These are phyloP conservation scores for Drosophila falleni DNA, from an alignment of 2,888 invertebrate species.

Conservation along the genomic window DNA sequence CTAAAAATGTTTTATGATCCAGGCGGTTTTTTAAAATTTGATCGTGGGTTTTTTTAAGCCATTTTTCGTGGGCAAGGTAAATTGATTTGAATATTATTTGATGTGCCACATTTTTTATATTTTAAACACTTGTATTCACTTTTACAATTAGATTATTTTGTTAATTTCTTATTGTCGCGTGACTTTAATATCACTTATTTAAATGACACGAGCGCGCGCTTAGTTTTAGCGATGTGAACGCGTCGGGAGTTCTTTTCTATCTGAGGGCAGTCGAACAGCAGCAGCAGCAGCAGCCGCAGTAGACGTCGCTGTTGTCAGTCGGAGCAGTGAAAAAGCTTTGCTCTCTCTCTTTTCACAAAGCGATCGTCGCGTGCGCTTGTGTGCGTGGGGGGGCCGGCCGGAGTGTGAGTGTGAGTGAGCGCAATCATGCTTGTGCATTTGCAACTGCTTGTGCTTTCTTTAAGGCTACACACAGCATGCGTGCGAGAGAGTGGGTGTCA, in stretches of 20 bases:
- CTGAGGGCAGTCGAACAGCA: slow-evolving; percentile 51
- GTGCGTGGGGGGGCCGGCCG: slow-evolving; percentile 42
- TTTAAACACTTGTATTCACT: slow-evolving; percentile 10
- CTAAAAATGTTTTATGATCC: slow-evolving; percentile 30
- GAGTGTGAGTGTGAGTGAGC: slow-evolving; percentile 39
- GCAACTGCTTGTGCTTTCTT: slow-evolving; percentile 18
- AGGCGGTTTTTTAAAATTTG: slow-evolving; percentile 11
- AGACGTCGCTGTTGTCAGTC: slow-evolving; percentile 10
- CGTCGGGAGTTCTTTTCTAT: slow-evolving; percentile 72
- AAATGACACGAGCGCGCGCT: slow-evolving; percentile 30
- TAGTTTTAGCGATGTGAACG: slow-evolving; percentile 48
- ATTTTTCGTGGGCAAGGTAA: neutral
- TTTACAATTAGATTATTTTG: neutral
- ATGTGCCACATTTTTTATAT: neutral
- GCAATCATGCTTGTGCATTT: slow-evolving; percentile 55
- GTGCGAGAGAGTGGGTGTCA: slow-evolving; percentile 32
- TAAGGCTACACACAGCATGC: slow-evolving; percentile 17
- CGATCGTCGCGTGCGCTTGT: slow-evolving; percentile 34
- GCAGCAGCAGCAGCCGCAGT: slow-evolving; percentile 18
- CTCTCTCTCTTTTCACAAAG: slow-evolving; percentile 6
- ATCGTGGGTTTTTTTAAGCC: neutral
- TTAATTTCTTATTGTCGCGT: slow-evolving; percentile 27
- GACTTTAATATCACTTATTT: slow-evolving; percentile 7
- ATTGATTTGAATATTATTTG: slow-evolving; percentile 1
- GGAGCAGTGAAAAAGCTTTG: slow-evolving; percentile 43